Evolutionary conservation across 2,888 invertebrate species (phyloP), one percentile per base, ranked within the genome.

Genomic region (Perithous albicinctus): DNA sequence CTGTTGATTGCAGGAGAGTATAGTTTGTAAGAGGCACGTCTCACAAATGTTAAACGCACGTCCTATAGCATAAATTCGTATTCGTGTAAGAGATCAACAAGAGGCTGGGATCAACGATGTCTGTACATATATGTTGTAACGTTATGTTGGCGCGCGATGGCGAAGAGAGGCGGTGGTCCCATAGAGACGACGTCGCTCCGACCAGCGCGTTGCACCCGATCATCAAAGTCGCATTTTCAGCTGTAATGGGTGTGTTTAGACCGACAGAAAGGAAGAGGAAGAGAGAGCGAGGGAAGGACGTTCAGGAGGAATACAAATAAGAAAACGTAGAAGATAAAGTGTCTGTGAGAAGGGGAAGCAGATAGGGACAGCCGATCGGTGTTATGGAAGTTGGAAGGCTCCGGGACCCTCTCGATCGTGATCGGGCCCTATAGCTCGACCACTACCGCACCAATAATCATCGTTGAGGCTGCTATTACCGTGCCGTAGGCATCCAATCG

Each of bases 221-320:
- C 90, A 92, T 92, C 92, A 92, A 92, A 92, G 88, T 92, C 92
- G 90, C 92, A 92, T 92, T 92, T 92, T 81, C 89, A 90, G 64
- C 86, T 78, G 85, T 92, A 92, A 92, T 92, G 86, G 90, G 89
- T 89, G 90, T 90, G 90, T 89, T 91, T 90, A 90, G 89, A 75
- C 84, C 85, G 76, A 59, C 78, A 78, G 78, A 84, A 83, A 75
- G 51, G 85, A 84, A 81, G 83, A 75, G 51, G 85, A 84, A 81
- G 64, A 63, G 74, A 78, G 78, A 48, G 26, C 59, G 78, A 59
- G 61, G 56, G 76, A 38, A 29, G 41, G 51, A 56, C 26, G 72
- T 70, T 20, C 46, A 20, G 38, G 20, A 51, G n/a, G 56, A 61
- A 59, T 56, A 67, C 23, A 63, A 63, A 63, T 63, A 63, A 63